Evolutionary conservation across 1,140 invertebrate species (phyloP).

Genomic region (Pseudomyrmex cubaensis): DNA sequence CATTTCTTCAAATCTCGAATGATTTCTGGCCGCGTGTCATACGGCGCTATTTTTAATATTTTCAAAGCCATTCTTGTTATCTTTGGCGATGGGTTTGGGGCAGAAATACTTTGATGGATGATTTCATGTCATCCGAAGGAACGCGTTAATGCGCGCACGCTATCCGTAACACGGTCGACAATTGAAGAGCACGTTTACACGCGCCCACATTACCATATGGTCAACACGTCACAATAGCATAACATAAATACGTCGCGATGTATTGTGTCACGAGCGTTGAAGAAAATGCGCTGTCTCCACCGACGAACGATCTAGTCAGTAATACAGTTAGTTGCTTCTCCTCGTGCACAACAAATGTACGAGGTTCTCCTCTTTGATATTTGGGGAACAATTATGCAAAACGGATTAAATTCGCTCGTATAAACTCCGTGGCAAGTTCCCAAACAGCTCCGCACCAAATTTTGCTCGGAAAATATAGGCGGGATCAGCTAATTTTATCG

Average conservation of each 20-base stretch:
- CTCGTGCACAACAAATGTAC: too few species aligned
- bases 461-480: not conserved
- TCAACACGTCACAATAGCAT: conserved; percentile 47
- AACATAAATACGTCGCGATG: conserved; percentile 7
- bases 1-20: not conserved
- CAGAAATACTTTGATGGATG: conserved; percentile 35
- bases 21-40: conserved; percentile 24
- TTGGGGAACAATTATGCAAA: not conserved
- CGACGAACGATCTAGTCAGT: conserved; percentile 1
- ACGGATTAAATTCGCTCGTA: not conserved
- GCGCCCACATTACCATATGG: conserved; percentile 29
- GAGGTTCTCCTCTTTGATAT: not conserved
- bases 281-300: not conserved
- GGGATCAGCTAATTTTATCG: not conserved
- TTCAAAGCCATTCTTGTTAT: conserved; percentile 48
- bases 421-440: not conserved
- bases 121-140: conserved; percentile 25
- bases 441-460: not conserved
- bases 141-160: conserved; percentile 40
- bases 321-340: not conserved
- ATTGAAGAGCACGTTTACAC: conserved; percentile 7
- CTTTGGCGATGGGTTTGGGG: conserved; percentile 36
- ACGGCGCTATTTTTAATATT: conserved; percentile 38
- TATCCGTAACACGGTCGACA: not conserved
- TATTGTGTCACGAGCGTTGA: not conserved